These are phyloP conservation scores for Tiliacea citrago DNA, from an alignment of 2,888 invertebrate genomes.

Conservation along the genomic window DNA sequence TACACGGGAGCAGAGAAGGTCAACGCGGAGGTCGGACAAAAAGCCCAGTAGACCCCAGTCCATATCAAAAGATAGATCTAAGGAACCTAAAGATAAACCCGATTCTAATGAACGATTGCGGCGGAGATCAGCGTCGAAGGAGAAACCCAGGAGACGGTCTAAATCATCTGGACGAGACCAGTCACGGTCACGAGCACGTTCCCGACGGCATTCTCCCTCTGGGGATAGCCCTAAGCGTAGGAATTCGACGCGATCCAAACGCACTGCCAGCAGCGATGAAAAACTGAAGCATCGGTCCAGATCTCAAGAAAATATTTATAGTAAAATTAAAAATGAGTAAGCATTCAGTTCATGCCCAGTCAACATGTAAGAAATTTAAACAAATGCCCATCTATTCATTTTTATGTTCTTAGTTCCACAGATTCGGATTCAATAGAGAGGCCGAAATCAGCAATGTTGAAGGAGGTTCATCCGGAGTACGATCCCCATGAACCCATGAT, in stretches of 20 bases:
- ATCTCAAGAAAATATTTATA: slow-evolving; percentile 82
- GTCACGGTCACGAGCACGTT: slow-evolving; percentile 71
- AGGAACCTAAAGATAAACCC: slow-evolving; percentile 80
- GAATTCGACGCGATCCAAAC: slow-evolving; percentile 72
- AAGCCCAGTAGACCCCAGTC: slow-evolving; percentile 75
- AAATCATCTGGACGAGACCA: slow-evolving; percentile 74
- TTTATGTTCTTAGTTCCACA: slow-evolving; percentile 78
- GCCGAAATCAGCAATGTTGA: slow-evolving; percentile 87
- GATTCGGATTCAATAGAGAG: slow-evolving; percentile 87
- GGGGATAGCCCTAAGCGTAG: slow-evolving; percentile 65
- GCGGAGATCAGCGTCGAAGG: slow-evolving; percentile 78
- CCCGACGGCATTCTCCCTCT: slow-evolving; percentile 71
- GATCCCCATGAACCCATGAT: slow-evolving; percentile 89
- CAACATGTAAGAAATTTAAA: background rate
- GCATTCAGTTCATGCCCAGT: slow-evolving; percentile 53
- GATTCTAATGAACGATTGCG: slow-evolving; percentile 77
- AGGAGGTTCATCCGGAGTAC: slow-evolving; percentile 87
- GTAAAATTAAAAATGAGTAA: slow-evolving; percentile 86
- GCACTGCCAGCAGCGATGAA: slow-evolving; percentile 75
- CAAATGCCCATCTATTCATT: slow-evolving; percentile 9
- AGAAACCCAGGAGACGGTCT: slow-evolving; percentile 78
- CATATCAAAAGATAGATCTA: slow-evolving; percentile 76
- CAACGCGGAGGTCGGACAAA: slow-evolving; percentile 78
- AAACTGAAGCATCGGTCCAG: slow-evolving; percentile 80
- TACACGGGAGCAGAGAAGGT: slow-evolving; percentile 71